A percentile compares a stretch with the other conserved stretches of the same genome.
These are phyloP conservation scores for Pseudochromis fuscus DNA, from an alignment of 2,797 vertebrate genomes.

Conservation along the genomic window DNA sequence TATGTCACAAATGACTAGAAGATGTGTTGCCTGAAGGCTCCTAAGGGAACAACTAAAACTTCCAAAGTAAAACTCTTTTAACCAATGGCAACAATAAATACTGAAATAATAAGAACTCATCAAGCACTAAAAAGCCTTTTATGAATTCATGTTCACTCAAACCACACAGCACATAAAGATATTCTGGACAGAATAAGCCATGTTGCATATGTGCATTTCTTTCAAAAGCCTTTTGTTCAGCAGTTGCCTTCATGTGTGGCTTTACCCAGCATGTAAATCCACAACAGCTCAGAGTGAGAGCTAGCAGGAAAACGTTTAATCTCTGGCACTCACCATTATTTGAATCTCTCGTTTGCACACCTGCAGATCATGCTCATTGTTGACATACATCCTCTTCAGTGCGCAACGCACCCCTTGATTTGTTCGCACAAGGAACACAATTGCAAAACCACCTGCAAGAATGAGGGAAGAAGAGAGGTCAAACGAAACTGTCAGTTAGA, in stretches of 20 bases:
- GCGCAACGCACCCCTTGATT: slow-evolving; percentile 95
- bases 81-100: background rate
- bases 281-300: background rate
- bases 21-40: too few relatives aligned
- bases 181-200: background rate
- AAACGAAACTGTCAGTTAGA: background rate
- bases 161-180: slow-evolving; percentile 17
- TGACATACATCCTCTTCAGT: slow-evolving; percentile 99
- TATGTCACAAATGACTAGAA: background rate
- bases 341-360: slow-evolving; percentile 98
- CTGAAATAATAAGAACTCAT: background rate
- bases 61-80: background rate
- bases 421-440: slow-evolving; percentile 95
- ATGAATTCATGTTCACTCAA: slow-evolving; percentile 3
- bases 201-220: slow-evolving; percentile 10
- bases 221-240: slow-evolving; percentile 15
- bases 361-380: slow-evolving; percentile 96
- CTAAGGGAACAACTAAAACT: background rate
- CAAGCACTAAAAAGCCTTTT: background rate
- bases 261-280: background rate
- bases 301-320: background rate
- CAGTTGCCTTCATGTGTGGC: background rate
- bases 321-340: slow-evolving; percentile 92
- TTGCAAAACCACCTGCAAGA: slow-evolving; percentile 93
- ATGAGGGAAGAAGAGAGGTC: background rate